phyloP scores from a whole-genome alignment of 2,113 vertebrate species.

The Carlito syrichta region DNA sequence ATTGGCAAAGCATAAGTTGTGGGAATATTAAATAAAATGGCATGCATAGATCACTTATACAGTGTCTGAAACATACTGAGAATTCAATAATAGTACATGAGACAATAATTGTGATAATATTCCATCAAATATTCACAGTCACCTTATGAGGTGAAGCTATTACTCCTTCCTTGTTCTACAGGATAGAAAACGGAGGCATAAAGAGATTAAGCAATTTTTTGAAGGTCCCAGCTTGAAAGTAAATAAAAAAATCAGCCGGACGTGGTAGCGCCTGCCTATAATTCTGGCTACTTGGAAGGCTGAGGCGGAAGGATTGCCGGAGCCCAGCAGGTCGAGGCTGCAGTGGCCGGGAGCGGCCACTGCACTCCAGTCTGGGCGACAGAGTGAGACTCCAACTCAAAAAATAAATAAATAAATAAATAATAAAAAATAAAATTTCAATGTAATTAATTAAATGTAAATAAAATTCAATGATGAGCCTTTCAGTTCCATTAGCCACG shows the following conservation, averaged over 20 bases:
- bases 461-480: background rate
- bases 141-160: background rate
- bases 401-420: too few species aligned
- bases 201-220: background rate
- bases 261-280: too few species aligned
- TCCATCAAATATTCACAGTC: background rate
- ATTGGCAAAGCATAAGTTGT: background rate
- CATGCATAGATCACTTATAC: background rate
- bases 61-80: background rate
- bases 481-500: background rate
- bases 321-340: too few species aligned
- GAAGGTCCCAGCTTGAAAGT: too few species aligned
- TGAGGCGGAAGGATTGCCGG: too few species aligned
- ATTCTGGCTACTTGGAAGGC: too few species aligned
- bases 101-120: background rate
- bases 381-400: too few species aligned
- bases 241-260: too few species aligned
- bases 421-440: background rate
- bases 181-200: background rate
- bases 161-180: background rate
- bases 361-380: too few species aligned
- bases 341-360: too few species aligned
- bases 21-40: background rate
- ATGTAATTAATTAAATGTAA: background rate
- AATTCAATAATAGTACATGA: background rate